Base-by-base conservation (phyloP, 2,797 vertebrate species). In the Prionace glauca region DNA sequence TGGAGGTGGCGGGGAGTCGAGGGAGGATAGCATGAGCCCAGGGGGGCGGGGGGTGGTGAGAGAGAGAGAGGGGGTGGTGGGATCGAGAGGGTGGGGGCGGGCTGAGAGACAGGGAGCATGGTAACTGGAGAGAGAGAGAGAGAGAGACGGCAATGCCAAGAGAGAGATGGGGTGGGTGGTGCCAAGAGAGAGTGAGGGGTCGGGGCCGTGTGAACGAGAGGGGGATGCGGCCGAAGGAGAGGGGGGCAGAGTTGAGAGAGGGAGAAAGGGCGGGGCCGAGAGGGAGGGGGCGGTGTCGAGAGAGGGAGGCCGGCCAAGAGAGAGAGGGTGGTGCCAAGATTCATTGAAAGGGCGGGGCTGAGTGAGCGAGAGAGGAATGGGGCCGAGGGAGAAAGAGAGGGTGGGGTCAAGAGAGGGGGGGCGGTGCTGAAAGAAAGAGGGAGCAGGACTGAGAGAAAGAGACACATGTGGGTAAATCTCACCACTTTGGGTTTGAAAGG, bases 401-500 rank as follows among this genome's bases (percentile, higher is more conserved):
- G 36, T 0, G 16, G 92, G n/a, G 92, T 5, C 16, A 36, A 36
- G 69, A 22, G 56, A 50, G 62, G 20, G 0, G 95, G 62, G 50
- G 32, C 3, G 69, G 94, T 56, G 29, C 10, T 5, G 20, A 22
- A 0, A 24, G 95, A 8, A 26, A 81, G 4, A 12, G 72, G 32
- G 74, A 41, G 71, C 0, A 1, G 22, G 45, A 36, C 11, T 8
- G 2, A 11, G 69, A 41, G 93, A 8, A 5, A 3, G 65, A n/a
- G n/a, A 24, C 56, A 36, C 79, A 36, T 0, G 8, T 22, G 65
- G 72, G 26, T 0, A 22, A 36, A 96, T n/a, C 98, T 0, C 98
- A 99, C 99, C 99, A 99, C 99, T 99, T 99, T 99, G 1, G 99
- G 99, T 96, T 97, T 99, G 97, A 99, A 99, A 29, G 99, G 99